Conservation (phyloP, 2,113 vertebrate genomes). For the Gobio gobio region DNA sequence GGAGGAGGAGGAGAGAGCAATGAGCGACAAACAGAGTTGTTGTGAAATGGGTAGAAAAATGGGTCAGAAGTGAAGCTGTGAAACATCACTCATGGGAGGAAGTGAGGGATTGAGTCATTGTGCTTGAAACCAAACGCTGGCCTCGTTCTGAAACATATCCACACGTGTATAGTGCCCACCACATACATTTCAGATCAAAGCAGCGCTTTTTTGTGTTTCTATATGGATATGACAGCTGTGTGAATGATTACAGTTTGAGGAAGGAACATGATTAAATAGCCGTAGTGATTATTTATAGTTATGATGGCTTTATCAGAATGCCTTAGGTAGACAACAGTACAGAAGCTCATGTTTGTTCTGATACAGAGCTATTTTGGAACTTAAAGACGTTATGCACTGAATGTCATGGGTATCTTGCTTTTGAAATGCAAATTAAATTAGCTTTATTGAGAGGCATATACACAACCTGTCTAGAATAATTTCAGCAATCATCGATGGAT, state of each 20-base stretch:
- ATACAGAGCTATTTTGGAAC: background rate
- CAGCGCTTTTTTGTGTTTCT: background rate
- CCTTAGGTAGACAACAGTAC: background rate
- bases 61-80: constrained; percentile 43
- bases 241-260: background rate
- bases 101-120: constrained; percentile 32
- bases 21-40: background rate
- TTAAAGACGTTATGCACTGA: background rate
- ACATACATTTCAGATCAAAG: background rate
- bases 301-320: background rate
- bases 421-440: constrained; percentile 18
- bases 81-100: background rate
- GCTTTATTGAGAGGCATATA: background rate
- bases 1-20: background rate
- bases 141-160: constrained; percentile 21
- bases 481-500: background rate
- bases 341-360: background rate
- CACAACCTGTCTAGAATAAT: background rate
- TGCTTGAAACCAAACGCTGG: constrained; percentile 21
- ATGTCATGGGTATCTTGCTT: background rate
- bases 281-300: background rate
- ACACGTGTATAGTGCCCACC: background rate
- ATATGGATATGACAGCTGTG: background rate
- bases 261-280: background rate
- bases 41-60: constrained; percentile 35